These are phyloP conservation scores for Pristiophorus japonicus DNA, from an alignment of 2,113 vertebrate species.

Conservation along the genomic window DNA sequence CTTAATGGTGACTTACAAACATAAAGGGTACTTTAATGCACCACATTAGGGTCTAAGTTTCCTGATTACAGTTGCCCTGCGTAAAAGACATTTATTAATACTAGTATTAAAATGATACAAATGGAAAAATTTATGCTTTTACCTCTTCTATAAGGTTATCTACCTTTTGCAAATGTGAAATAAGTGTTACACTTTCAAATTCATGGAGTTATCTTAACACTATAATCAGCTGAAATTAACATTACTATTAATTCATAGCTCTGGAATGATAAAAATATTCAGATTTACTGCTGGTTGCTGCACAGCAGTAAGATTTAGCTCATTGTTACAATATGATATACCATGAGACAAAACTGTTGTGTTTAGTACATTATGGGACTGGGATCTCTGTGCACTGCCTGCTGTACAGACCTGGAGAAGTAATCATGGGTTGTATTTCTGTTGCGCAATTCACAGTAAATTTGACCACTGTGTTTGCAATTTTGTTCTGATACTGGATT, in stretches of 20 bases:
- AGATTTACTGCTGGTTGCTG: background rate
- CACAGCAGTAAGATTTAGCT: background rate
- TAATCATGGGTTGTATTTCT: background rate
- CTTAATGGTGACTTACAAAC: background rate
- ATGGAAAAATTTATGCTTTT: background rate
- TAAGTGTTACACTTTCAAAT: background rate
- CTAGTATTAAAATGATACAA: background rate
- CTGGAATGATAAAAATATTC: background rate
- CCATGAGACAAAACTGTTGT: background rate
- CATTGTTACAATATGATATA: background rate
- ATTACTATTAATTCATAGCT: background rate
- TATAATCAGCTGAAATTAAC: background rate
- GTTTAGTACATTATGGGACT: background rate
- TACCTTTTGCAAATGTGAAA: background rate
- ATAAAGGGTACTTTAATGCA: background rate
- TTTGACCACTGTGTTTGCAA: background rate
- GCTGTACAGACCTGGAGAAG: background rate
- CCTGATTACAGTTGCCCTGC: background rate
- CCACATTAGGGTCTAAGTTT: background rate
- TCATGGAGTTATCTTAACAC: background rate
- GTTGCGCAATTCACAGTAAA: background rate
- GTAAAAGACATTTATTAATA: background rate
- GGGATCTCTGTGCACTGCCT: background rate
- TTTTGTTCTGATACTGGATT: background rate
- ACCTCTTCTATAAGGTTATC: background rate